phyloP scores from a whole-genome alignment of 2,888 invertebrate genomes.

The Nomada fabriciana region DNA sequence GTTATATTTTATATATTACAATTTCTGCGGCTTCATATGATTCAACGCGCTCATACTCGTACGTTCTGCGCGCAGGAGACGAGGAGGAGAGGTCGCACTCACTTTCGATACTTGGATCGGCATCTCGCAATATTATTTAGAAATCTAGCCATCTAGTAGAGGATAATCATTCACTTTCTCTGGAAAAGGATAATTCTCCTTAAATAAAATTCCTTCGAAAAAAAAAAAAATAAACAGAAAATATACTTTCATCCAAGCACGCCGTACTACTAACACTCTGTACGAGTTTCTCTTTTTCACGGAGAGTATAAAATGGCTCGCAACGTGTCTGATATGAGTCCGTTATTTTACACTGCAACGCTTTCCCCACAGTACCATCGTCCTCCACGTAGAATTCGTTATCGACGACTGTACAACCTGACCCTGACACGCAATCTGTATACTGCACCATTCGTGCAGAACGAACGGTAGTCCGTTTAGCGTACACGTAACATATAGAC shows the following conservation, averaged over 20 bases:
- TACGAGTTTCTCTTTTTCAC: background rate
- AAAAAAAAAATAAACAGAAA: slow-evolving; percentile 19
- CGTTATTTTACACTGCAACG: slow-evolving; percentile 50
- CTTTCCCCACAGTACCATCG: slow-evolving; percentile 36
- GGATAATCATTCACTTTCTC: slow-evolving; percentile 51
- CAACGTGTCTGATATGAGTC: slow-evolving; percentile 39
- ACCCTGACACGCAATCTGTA: background rate
- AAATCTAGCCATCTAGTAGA: slow-evolving; percentile 52
- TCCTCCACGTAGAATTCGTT: slow-evolving; percentile 29
- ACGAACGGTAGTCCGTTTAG: slow-evolving; percentile 29
- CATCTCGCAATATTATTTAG: slow-evolving; percentile 36
- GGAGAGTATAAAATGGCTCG: slow-evolving; percentile 47
- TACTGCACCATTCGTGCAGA: slow-evolving; percentile 11
- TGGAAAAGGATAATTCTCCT: slow-evolving; percentile 16
- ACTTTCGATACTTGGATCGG: slow-evolving; percentile 1
- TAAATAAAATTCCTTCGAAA: slow-evolving; percentile 29
- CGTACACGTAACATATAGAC: slow-evolving; percentile 22
- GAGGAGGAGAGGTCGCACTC: slow-evolving; percentile 31
- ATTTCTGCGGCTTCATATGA: slow-evolving; percentile 54
- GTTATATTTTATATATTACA: slow-evolving; percentile 73
- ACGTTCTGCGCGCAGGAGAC: slow-evolving; percentile 25
- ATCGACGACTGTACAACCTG: slow-evolving; percentile 41
- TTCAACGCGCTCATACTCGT: slow-evolving; percentile 16
- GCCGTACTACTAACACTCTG: slow-evolving; percentile 32
- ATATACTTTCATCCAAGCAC: slow-evolving; percentile 54